phyloP scores from a whole-genome alignment of 37 sponge, comb jelly and placozoan species.

The Oopsacas minuta region DNA sequence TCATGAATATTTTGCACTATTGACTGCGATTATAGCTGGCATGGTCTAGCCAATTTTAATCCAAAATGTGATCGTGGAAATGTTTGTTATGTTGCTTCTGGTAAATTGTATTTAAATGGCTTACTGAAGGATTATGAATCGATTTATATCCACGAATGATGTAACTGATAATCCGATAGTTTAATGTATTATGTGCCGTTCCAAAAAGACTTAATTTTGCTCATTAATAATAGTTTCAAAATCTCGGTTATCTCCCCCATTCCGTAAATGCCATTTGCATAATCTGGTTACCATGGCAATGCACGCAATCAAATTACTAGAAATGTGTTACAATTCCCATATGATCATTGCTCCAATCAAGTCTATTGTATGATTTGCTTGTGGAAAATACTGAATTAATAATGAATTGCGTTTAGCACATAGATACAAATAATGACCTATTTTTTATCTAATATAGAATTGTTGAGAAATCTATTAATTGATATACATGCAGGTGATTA shows the following conservation, averaged over 20 bases:
- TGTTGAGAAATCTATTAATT: background rate
- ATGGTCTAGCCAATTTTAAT: background rate
- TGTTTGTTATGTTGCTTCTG: background rate
- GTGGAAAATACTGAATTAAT: constrained; percentile 11
- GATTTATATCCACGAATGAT: background rate
- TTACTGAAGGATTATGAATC: background rate
- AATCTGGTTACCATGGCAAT: background rate
- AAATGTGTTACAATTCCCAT: constrained; percentile 3
- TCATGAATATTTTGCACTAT: background rate
- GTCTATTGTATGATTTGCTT: background rate
- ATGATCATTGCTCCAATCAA: background rate
- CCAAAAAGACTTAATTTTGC: background rate
- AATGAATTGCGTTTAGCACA: background rate
- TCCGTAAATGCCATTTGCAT: background rate
- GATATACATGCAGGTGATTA: too few relatives aligned
- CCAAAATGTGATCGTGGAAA: background rate
- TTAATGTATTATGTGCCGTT: background rate
- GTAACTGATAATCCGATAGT: background rate
- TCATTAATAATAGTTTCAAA: background rate
- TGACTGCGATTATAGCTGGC: too few relatives aligned
- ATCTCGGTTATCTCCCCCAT: too few relatives aligned
- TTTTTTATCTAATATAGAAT: too few relatives aligned
- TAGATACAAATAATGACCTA: too few relatives aligned
- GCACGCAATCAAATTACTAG: too few relatives aligned
- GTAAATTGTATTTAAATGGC: background rate